Percentiles rank a stretch among this genome's conserved stretches.
Conservation (phyloP, 2,113 vertebrate genomes). For the Ammodytes dubius region DNA sequence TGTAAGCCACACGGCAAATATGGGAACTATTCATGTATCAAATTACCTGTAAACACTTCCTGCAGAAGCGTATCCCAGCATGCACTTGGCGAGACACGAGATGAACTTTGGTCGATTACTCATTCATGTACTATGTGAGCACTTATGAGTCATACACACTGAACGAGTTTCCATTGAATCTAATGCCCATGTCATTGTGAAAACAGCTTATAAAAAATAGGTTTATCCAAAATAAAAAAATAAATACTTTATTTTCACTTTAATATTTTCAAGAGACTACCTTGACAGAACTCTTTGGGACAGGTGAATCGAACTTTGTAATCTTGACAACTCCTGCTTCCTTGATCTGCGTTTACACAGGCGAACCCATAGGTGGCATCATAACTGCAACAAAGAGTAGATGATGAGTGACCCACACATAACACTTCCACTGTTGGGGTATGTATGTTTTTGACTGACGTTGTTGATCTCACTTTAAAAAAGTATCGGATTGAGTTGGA, state of each 20-base stretch:
- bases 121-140: no score
- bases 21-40: no score
- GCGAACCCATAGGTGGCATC: slow-evolving; percentile 62
- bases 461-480: slow-evolving; percentile 51
- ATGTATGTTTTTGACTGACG: not conserved
- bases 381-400: slow-evolving; percentile 58
- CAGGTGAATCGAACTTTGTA: slow-evolving; percentile 66
- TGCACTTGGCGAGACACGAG: no score
- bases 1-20: no score
- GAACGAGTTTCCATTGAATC: no score
- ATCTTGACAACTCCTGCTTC: slow-evolving; percentile 41
- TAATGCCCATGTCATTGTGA: no score
- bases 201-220: no score
- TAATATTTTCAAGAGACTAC: slow-evolving; percentile 2
- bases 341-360: slow-evolving; percentile 68
- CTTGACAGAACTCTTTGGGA: slow-evolving; percentile 65
- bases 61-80: no score
- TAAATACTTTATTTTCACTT: not conserved
- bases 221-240: no score
- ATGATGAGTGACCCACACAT: not conserved
- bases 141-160: no score
- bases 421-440: not conserved
- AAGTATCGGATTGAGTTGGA: slow-evolving; percentile 47
- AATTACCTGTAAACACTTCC: no score
- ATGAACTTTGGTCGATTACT: no score